Evolutionary conservation across 2,888 invertebrate genomes (phyloP), one percentile per base, ranked within the genome.

Genomic region (Harpagoxenus sublaevis): DNA sequence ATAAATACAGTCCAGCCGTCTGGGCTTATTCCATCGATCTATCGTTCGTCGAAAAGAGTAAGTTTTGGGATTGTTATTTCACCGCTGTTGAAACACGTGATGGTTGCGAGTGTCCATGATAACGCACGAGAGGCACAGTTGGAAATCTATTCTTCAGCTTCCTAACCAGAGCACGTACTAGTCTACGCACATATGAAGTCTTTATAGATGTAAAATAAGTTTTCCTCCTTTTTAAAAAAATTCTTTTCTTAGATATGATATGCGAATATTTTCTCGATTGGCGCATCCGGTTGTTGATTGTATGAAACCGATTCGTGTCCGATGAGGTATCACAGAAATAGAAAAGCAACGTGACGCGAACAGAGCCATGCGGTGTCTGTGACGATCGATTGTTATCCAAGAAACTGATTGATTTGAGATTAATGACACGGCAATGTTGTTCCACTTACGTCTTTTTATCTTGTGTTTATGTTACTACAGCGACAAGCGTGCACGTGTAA

Each of bases 21-120:
- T 74, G 93, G 23, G 23, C 23, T 87, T 66, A 84, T 92, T 82
- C 89, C 94, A 87, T 93, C 94, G 45, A 91, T 94, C 85, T 95
- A 93, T 91, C 93, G 94, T 89, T 91, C 94, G 81, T 91, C 94
- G 45, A 93, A 93, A 89, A 92, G 93, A 91, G 95, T 95, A 89
- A 93, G 94, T 91, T 39, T 42, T 23, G 23, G 35, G n/a, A 39
- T 48, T 12, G n/a, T 23, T n/a, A 28, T 55, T 39, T 28, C 42
- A 62, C 23, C 42, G 35, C 3, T 12, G 15, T 12, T 18, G 42
- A 77, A 9, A 42, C 18, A 66, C 23, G 2, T n/a, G 12, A 6
- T 42, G 12, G 12, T 42, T 15, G 53, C n/a, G n/a, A 68, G 55
- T 15, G 3, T 45, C 12, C 28, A n/a, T 8, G 23, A 45, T 15